phyloP scores from a whole-genome alignment of 2,888 invertebrate species.

The Ferrisia virgata region DNA sequence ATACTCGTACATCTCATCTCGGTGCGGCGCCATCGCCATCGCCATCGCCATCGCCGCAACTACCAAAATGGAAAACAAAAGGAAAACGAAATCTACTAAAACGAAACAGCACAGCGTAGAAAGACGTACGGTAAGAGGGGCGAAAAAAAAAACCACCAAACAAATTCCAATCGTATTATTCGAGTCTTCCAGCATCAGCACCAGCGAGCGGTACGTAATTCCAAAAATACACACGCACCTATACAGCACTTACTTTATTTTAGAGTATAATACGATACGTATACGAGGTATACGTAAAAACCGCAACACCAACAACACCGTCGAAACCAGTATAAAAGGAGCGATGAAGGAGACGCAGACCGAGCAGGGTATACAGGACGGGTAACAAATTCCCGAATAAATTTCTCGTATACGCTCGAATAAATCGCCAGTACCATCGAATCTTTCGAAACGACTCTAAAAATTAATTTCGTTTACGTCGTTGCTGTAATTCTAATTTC shows the following conservation, averaged over 20 bases:
- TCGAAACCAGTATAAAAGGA: neutral
- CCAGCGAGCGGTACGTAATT: neutral
- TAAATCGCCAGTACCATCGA: neutral
- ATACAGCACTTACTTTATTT: too few relatives aligned
- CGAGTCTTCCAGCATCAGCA: neutral
- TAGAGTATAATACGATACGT: too few relatives aligned
- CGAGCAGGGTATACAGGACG: neutral
- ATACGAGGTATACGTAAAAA: neutral
- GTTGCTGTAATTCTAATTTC: constrained; percentile 1
- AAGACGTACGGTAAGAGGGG: too few relatives aligned
- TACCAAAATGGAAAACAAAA: too few relatives aligned
- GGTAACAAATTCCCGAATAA: neutral
- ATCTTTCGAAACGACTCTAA: neutral
- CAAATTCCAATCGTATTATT: neutral
- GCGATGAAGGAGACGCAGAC: too few relatives aligned
- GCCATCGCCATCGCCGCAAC: too few relatives aligned
- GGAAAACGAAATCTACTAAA: too few relatives aligned
- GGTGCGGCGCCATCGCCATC: too few relatives aligned
- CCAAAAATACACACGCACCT: neutral
- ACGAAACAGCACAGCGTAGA: too few relatives aligned
- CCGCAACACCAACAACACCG: neutral
- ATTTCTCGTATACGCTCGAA: constrained; percentile 2
- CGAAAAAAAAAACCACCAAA: neutral
- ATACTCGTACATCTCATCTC: too few relatives aligned
- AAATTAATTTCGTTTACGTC: constrained; percentile 15